phyloP scores from a whole-genome alignment of 2,888 invertebrate genomes.

The Poecilus cupreus region DNA sequence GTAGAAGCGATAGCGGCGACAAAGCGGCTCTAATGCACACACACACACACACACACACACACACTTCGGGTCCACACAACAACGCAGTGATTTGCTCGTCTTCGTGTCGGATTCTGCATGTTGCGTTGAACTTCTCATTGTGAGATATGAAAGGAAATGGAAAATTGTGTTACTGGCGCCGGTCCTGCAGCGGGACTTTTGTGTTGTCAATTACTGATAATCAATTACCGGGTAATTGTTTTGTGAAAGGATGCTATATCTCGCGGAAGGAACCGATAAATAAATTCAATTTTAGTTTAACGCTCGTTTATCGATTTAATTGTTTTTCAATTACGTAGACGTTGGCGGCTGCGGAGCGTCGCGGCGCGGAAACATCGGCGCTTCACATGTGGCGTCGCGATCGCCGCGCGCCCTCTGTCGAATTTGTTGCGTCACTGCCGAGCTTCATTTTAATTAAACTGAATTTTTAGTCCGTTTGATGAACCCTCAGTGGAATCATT shows the following conservation, averaged over 20 bases:
- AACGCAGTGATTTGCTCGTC: too few relatives aligned
- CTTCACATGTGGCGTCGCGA: background rate
- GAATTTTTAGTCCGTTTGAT: background rate
- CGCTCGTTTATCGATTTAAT: constrained; percentile 48
- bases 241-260: constrained; percentile 44
- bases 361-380: background rate
- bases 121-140: too few relatives aligned
- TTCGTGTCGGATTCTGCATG: too few relatives aligned
- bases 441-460: background rate
- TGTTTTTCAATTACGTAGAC: constrained; percentile 48
- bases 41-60: too few relatives aligned
- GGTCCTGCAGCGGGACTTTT: background rate
- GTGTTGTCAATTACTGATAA: constrained; percentile 40
- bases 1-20: constrained; percentile 7
- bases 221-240: constrained; percentile 38
- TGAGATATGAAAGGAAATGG: too few relatives aligned
- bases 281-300: constrained; percentile 52
- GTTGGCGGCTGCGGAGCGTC: background rate
- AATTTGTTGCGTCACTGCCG: background rate
- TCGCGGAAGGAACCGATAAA: constrained; percentile 47
- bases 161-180: background rate
- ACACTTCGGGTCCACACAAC: background rate
- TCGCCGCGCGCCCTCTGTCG: background rate
- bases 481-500: background rate
- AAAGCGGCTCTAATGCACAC: background rate